phyloP scores from a whole-genome alignment of 2,888 invertebrate genomes.

The Didymodactylos carnosus region DNA sequence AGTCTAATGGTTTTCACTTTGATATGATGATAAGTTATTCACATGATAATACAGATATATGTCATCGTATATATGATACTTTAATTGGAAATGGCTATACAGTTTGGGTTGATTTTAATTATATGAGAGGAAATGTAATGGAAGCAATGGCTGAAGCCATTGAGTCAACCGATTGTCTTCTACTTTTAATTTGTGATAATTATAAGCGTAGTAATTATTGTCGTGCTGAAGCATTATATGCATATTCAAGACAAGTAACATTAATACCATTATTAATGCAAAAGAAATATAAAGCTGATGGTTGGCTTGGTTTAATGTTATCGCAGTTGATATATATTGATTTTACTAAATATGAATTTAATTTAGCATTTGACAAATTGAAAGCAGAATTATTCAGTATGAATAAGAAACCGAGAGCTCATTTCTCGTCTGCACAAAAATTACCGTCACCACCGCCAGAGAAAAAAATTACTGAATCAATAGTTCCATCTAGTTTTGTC shows the following conservation, averaged over 20 bases:
- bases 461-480: no score
- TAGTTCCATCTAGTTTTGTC: no score
- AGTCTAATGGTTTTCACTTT: no score
- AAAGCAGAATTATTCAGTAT: not conserved
- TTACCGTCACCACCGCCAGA: no score
- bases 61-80: not conserved
- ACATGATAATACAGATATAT: not conserved
- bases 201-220: not conserved
- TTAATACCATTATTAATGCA: not conserved
- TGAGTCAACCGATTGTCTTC: not conserved
- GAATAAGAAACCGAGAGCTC: no score
- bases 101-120: not conserved
- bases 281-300: not conserved
- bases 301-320: not conserved
- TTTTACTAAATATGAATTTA: not conserved
- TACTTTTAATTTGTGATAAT: not conserved
- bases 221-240: not conserved
- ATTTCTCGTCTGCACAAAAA: no score
- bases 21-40: conserved; percentile 3
- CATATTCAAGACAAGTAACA: not conserved
- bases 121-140: not conserved
- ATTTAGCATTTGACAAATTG: not conserved
- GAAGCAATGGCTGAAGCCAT: conserved; percentile 1
- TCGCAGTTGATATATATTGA: not conserved
- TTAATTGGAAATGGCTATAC: not conserved